phyloP scores from a whole-genome alignment of 2,888 invertebrate genomes.

The Phyto melanocephala region DNA sequence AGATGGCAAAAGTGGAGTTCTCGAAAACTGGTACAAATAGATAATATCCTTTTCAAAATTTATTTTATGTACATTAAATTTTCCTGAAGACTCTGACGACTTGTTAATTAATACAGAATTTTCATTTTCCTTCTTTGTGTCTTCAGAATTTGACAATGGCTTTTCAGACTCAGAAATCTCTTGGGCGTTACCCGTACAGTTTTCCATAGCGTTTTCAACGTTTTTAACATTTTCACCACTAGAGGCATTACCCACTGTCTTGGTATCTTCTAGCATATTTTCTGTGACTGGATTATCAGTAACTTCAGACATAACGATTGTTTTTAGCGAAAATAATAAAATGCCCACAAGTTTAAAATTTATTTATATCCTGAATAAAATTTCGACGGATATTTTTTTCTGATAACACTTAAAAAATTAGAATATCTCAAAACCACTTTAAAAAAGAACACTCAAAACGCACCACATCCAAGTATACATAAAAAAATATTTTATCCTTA shows the following conservation, averaged over 20 bases:
- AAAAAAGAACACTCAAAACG: conserved; percentile 36
- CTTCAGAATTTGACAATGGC: conserved; percentile 74
- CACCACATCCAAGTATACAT: conserved; percentile 46
- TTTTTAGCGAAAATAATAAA: background rate
- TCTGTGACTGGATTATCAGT: conserved; percentile 74
- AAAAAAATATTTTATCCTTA: conserved; percentile 60
- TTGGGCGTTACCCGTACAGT: conserved; percentile 77
- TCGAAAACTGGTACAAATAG: conserved; percentile 95
- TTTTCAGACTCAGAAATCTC: conserved; percentile 79
- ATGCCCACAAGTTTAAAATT: background rate
- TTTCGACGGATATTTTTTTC: background rate
- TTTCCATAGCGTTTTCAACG: conserved; percentile 74
- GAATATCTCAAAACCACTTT: background rate
- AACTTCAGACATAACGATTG: conserved; percentile 84
- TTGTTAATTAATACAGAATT: conserved; percentile 79
- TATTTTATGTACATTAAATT: conserved; percentile 90
- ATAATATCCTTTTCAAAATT: conserved; percentile 95
- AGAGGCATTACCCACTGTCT: conserved; percentile 71
- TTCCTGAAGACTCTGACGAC: conserved; percentile 85
- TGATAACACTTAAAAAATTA: background rate
- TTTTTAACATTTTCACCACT: conserved; percentile 71
- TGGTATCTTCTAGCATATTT: conserved; percentile 80
- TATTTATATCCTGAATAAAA: too few species aligned
- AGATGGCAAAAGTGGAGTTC: conserved; percentile 93
- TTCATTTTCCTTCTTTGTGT: conserved; percentile 80